Conservation (phyloP, 2,888 invertebrate genomes). For the Coleophora flavipennella region DNA sequence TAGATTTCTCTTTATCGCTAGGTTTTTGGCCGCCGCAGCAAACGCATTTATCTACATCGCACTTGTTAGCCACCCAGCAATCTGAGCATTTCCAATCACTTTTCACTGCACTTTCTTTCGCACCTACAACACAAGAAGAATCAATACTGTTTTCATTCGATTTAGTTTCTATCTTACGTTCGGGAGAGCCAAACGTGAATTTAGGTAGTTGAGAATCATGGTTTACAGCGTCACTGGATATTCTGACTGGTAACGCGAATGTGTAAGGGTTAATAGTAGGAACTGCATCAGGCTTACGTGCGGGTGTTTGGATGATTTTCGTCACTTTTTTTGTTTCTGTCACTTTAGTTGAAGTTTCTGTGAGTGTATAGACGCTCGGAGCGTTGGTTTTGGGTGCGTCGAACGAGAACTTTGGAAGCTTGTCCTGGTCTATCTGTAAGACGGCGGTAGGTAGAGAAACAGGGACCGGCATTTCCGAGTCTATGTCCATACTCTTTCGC, state of each 20-base stretch:
- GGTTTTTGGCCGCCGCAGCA: constrained; percentile 35
- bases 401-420: constrained; percentile 45
- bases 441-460: constrained; percentile 37
- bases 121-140: constrained; percentile 20
- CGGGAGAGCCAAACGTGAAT: constrained; percentile 41
- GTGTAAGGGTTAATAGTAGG: constrained; percentile 24
- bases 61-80: constrained; percentile 37
- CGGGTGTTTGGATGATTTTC: constrained; percentile 4
- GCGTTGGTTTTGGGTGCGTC: constrained; percentile 9
- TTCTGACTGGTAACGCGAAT: constrained; percentile 40
- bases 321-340: background rate
- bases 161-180: constrained; percentile 24
- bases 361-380: constrained; percentile 3
- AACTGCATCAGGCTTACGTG: constrained; percentile 22
- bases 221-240: constrained; percentile 24
- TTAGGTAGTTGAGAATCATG: constrained; percentile 17
- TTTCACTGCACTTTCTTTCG: constrained; percentile 8
- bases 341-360: background rate
- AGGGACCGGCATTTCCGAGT: constrained; percentile 19
- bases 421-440: constrained; percentile 41
- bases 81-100: constrained; percentile 28
- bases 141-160: constrained; percentile 15
- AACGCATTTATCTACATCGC: constrained; percentile 31
- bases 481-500: constrained; percentile 18
- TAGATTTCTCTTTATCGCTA: constrained; percentile 3